Base-by-base conservation (phyloP, 2,797 vertebrate genomes). In the Brachyalestes nurse region DNA sequence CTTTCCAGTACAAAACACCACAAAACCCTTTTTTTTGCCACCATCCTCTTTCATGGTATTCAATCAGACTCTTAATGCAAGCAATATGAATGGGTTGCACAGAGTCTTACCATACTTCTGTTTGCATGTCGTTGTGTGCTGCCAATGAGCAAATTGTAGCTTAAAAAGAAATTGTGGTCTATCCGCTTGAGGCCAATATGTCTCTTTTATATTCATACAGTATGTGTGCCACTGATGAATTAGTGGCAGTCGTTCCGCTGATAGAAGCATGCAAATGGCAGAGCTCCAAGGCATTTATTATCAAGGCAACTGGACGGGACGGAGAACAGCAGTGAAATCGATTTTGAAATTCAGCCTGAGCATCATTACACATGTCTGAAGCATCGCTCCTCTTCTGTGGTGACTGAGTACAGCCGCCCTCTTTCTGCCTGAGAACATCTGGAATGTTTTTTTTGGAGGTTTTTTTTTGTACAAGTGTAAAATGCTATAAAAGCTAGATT, bases 261-360 rank as follows among this genome's bases (percentile, higher is more conserved):
- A 78, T 67, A 73, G 62, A 65, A 69, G 51, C 66, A 67, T 65
- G 73, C 73, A 77, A 85, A 85, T 42, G 83, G 40, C 28, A 7
- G 71, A 77, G 80, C 75, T 80, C 49, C 72, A 49, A 83, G 70
- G 57, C 71, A 77, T 77, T 38, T 77, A 53, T 67, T 75, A 86
- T 83, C 45, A 76, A 82, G 45, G 16, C 62, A 75, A 72, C 42
- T 67, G 53, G 55, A 83, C 65, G 57, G 38, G 79, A 73, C 62
- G 45, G 64, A 61, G 81, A 85, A 66, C 70, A 77, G 80, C 72
- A 64, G 42, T 64, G 49, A 61, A 61, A 77, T 65, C 21, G 42
- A 77, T 82, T 85, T 86, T 69, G 61, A 80, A 72, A 86, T 85
- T 74, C 60, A 53, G 45, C 67, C 77, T 77, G 38, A 42, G 76